A percentile compares a stretch with the other conserved stretches of the same genome.
phyloP scores from a whole-genome alignment of 2,113 vertebrate genomes.

The Glareola pratincola region DNA sequence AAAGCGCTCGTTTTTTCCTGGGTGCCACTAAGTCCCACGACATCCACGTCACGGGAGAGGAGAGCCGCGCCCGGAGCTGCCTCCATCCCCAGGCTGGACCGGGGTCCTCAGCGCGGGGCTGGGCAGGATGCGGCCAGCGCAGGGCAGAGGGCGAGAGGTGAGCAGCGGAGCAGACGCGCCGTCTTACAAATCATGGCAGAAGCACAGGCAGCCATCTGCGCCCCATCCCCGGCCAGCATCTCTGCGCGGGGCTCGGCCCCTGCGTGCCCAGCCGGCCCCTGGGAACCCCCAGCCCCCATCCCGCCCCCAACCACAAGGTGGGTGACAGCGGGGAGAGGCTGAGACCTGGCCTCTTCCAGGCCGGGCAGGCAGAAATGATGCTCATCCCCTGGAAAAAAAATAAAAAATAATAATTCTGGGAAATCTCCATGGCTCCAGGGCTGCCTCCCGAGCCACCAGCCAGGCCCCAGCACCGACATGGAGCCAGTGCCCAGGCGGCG shows the following conservation, averaged over 20 bases:
- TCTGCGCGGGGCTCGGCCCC: accelerated
- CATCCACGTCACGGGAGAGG: background rate
- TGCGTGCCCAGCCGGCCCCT: accelerated
- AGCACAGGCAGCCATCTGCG: conserved; percentile 66
- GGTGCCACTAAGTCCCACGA: background rate
- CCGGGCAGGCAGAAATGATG: background rate
- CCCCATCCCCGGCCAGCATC: background rate
- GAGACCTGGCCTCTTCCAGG: background rate
- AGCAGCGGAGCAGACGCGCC: conserved; percentile 62
- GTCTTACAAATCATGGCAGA: conserved; percentile 32
- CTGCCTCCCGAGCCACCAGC: background rate
- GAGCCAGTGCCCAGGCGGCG: background rate
- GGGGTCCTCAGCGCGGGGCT: accelerated
- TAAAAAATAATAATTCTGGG: background rate
- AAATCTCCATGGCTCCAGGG: background rate
- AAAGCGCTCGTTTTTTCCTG: background rate
- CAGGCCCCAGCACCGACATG: accelerated
- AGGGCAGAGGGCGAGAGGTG: conserved; percentile 48
- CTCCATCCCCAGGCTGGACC: background rate
- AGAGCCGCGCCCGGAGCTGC: background rate
- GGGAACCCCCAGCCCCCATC: background rate
- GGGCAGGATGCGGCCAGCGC: background rate
- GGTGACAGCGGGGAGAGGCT: accelerated
- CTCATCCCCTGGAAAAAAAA: accelerated
- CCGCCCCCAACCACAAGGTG: background rate